Evolutionary conservation across 1,140 invertebrate genomes (phyloP).

Genomic region (Acromyrmex charruanus): DNA sequence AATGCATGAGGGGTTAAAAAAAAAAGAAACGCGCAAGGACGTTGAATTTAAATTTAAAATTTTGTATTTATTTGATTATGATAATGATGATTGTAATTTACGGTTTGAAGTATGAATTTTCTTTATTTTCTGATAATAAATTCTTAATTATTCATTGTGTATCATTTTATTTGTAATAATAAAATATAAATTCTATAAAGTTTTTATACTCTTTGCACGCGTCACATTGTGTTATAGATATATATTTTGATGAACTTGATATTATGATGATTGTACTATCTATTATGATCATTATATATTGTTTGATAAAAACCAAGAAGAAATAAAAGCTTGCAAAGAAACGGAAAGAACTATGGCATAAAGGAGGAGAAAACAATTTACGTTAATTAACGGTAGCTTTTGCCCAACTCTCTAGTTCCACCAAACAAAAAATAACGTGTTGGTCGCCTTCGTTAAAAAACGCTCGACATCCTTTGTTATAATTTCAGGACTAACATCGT

Average conservation of each 20-base stretch:
- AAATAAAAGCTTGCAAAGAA: constrained; percentile 72
- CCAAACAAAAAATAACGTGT: constrained; percentile 63
- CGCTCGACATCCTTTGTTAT: constrained; percentile 66
- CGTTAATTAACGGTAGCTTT: constrained; percentile 84
- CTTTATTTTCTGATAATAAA: background rate
- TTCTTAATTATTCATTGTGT: background rate
- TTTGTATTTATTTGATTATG: background rate
- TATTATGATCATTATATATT: constrained; percentile 32
- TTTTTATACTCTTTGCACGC: background rate
- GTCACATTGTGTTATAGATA: background rate
- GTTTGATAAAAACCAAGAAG: constrained; percentile 74
- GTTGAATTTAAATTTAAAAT: background rate
- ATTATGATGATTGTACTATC: constrained; percentile 26
- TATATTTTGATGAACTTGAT: background rate
- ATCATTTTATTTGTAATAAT: background rate
- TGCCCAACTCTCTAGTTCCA: constrained; percentile 32
- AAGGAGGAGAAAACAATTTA: constrained; percentile 81
- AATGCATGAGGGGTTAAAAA: background rate
- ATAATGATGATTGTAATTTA: background rate
- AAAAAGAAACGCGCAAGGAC: background rate
- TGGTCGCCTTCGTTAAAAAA: constrained; percentile 67
- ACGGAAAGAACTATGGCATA: constrained; percentile 67
- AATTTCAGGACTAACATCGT: constrained; percentile 67
- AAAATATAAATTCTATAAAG: background rate
- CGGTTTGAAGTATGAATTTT: background rate